phyloP scores from a whole-genome alignment of 2,888 invertebrate genomes.

The Polydrusus cervinus region DNA sequence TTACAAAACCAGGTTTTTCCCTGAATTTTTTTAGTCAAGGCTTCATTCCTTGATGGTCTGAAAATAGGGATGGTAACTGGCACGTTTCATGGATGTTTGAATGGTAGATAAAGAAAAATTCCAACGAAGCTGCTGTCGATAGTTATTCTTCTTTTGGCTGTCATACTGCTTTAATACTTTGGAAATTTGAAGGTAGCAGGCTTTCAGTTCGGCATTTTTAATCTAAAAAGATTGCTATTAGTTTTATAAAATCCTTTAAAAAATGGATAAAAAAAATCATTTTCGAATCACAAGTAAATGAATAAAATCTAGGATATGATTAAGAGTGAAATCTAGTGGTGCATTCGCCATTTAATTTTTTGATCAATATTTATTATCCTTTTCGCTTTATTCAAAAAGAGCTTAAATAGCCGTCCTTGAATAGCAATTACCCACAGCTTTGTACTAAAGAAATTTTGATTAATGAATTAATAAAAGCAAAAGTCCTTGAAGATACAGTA shows the following conservation, averaged over 20 bases:
- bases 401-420: no score
- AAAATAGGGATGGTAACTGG: slow-evolving; percentile 53
- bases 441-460: no score
- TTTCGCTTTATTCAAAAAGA: no score
- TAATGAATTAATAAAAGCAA: no score
- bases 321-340: no score
- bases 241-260: not conserved
- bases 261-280: no score
- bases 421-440: no score
- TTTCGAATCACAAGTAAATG: no score
- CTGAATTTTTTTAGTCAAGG: slow-evolving; percentile 16
- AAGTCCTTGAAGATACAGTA: no score
- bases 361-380: no score
- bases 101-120: slow-evolving; percentile 83
- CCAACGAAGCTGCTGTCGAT: slow-evolving; percentile 86
- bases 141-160: slow-evolving; percentile 79
- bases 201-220: slow-evolving; percentile 75
- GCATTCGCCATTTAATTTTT: no score
- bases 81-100: slow-evolving; percentile 49
- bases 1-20: slow-evolving; percentile 25
- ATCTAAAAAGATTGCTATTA: slow-evolving; percentile 51
- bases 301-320: no score
- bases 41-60: slow-evolving; percentile 57
- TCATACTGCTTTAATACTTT: slow-evolving; percentile 82
- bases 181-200: slow-evolving; percentile 77